Conservation (phyloP, 35 echinoderm and acorn worm genomes). For the Hemicentrotus pulcherrimus region DNA sequence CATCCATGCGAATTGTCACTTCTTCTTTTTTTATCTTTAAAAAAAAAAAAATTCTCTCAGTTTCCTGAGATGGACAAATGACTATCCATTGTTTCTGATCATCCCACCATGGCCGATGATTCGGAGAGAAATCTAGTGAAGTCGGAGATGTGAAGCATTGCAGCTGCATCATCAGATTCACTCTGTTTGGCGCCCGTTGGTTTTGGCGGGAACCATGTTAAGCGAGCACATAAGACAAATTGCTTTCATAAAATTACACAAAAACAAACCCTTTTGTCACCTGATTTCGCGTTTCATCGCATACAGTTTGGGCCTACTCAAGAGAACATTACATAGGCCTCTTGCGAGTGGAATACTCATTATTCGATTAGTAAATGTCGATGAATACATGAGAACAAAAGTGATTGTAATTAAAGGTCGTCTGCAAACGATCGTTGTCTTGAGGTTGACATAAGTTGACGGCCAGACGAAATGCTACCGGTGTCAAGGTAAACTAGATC, state of each 20-base stretch:
- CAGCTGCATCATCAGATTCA: conserved; percentile 5
- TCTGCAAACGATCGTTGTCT: background rate
- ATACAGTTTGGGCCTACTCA: background rate
- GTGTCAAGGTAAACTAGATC: conserved; percentile 2
- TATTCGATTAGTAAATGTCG: background rate
- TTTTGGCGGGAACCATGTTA: background rate
- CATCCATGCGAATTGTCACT: background rate
- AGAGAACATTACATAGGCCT: background rate
- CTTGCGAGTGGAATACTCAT: background rate
- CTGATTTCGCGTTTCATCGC: background rate
- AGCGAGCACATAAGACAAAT: background rate
- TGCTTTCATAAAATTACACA: background rate
- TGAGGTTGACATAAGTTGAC: background rate
- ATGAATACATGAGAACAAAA: background rate
- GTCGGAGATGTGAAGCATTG: background rate
- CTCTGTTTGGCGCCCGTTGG: background rate
- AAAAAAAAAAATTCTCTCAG: background rate
- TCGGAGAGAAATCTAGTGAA: background rate
- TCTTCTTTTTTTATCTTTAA: too few species aligned
- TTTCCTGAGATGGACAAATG: background rate
- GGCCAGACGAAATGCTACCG: background rate
- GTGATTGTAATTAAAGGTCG: background rate
- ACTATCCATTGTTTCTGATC: background rate
- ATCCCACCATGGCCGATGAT: background rate
- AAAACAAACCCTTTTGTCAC: background rate